Base-by-base conservation (phyloP, 2,888 invertebrate genomes). In the Cordilura impudica region DNA sequence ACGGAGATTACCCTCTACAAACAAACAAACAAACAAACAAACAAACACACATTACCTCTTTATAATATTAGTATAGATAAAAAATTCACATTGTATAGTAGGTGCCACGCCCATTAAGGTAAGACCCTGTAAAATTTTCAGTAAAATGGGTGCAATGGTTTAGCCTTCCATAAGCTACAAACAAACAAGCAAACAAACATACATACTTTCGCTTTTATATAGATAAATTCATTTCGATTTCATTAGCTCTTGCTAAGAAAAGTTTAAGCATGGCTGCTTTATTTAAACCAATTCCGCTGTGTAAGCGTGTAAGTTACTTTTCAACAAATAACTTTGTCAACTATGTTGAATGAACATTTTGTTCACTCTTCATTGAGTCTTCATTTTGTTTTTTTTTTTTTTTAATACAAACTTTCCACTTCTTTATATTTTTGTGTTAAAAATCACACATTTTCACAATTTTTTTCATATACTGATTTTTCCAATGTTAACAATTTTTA, bases 391-490 rank as follows among this genome's bases (percentile, higher is more conserved):
- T 21, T 47, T 39, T 7, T 26, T 66, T 60, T 35, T 51, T 45
- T 18, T 26, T 18, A n/a, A 16, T 6, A 31, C 39, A 31, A 14
- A 35, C 18, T 49, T n/a, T 35, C 35, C n/a, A 18, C 54, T 31
- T 54, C 19, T 61, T 67, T 39, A 49, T 29, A 35, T 72, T 63
- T 60, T 58, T 60, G 70, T 71, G 77, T 49, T 61, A 66, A 75
- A 75, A 81, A 77, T 75, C 72, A 58, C 72, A 76, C 76, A 73
- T 76, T 80, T 76, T 80, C 72, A 63, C 73, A 65, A 77, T 74
- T 66, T 47, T 39, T 67, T 3, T 12, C n/a, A 19, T 16, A n/a
- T n/a, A 21, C 67, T 23, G 26, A 54, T 63, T 56, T 61, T 63
- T 31, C 39, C 60, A 75, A 53, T 74, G 53, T 31, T 58, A 21